A percentile compares a stretch with the other conserved stretches of the same genome.
Evolutionary conservation across 1,140 invertebrate species (phyloP).

Genomic region (Pseudomyrmex dendroicus): DNA sequence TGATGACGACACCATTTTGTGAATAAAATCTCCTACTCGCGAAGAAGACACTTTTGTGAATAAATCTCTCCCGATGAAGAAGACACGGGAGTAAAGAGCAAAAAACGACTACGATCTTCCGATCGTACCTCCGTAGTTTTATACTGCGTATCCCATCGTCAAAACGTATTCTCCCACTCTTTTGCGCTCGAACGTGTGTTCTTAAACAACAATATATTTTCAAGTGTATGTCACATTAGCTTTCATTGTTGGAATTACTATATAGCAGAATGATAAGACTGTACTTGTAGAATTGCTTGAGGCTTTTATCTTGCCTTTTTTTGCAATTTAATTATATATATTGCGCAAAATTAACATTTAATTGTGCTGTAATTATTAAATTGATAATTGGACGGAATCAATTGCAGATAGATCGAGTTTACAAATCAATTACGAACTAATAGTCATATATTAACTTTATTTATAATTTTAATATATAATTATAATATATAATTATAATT

Average conservation of each 20-base stretch:
- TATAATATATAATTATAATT: neutral
- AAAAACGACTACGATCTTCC: constrained; percentile 68
- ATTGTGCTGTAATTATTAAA: neutral
- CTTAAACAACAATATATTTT: constrained; percentile 3
- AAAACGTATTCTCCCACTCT: constrained; percentile 71
- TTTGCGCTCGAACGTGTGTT: constrained; percentile 20
- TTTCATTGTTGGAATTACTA: neutral
- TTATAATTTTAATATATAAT: constrained; percentile 10
- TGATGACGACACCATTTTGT: constrained; percentile 28
- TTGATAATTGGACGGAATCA: neutral
- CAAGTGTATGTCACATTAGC: neutral
- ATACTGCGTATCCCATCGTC: constrained; percentile 63
- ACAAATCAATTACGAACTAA: neutral
- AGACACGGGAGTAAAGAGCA: constrained; percentile 42
- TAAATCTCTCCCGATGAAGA: constrained; percentile 17
- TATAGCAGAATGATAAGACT: neutral
- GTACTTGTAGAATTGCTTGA: too few species aligned
- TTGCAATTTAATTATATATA: neutral
- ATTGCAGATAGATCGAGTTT: neutral
- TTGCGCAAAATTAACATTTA: constrained; percentile 11
- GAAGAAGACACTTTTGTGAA: too few species aligned
- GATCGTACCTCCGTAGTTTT: constrained; percentile 67
- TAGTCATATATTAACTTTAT: too few species aligned
- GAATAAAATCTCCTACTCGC: too few species aligned
- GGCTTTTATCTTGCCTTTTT: neutral